phyloP scores from a whole-genome alignment of 2,113 vertebrate species.

The Apteryx owenii region DNA sequence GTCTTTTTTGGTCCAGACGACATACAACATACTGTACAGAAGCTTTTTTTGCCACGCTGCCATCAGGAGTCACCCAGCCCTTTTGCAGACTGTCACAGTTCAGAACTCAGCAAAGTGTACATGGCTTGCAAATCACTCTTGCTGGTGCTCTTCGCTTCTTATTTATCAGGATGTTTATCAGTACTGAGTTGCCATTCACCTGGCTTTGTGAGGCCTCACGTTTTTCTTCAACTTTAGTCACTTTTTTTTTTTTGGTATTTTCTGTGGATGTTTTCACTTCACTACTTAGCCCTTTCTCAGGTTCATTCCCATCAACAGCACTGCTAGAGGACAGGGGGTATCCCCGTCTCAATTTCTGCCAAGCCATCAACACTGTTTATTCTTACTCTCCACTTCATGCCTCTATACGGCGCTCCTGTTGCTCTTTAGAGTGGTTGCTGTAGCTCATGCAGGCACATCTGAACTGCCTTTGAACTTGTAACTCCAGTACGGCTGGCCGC shows the following conservation, averaged over 20 bases:
- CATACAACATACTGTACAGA: not conserved
- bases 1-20: not conserved
- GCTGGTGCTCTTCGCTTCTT: not conserved
- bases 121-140: not conserved
- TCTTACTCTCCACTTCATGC: fast-evolving
- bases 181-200: not conserved
- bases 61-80: not conserved
- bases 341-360: not conserved
- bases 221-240: not conserved
- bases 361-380: not conserved
- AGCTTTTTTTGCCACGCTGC: not conserved
- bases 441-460: not conserved
- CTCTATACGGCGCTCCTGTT: not conserved
- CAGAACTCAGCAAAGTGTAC: not conserved
- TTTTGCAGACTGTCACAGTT: not conserved
- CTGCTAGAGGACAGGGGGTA: not conserved
- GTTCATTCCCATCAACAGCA: not conserved
- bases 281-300: not conserved
- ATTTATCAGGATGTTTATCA: not conserved
- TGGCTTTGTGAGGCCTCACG: not conserved
- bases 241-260: too few species aligned
- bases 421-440: not conserved
- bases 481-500: slow-evolving; percentile 47
- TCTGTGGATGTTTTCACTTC: not conserved
- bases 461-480: slow-evolving; percentile 10